These are phyloP conservation scores for Tryphoninae sp. DNA, from an alignment of 2,888 invertebrate species.

Conservation along the genomic window DNA sequence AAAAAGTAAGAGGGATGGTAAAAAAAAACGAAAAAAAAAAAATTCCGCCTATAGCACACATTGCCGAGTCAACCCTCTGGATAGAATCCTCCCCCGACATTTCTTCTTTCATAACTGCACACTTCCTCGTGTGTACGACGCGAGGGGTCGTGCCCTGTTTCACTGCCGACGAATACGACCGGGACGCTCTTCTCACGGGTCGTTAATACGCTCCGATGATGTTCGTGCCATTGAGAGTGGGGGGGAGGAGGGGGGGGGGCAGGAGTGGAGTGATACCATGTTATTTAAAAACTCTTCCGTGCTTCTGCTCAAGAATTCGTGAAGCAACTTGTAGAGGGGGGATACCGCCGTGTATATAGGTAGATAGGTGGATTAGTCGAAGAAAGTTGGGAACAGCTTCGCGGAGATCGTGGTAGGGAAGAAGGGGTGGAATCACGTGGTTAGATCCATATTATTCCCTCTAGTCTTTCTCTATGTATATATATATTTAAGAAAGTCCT, in stretches of 20 bases:
- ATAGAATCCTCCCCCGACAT: slow-evolving; percentile 30
- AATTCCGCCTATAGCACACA: slow-evolving; percentile 4
- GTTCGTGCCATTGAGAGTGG: slow-evolving; percentile 66
- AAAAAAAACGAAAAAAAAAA: slow-evolving; percentile 24
- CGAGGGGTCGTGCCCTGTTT: slow-evolving; percentile 63
- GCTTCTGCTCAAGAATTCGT: slow-evolving; percentile 36
- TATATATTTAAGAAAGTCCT: neutral
- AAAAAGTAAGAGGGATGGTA: neutral
- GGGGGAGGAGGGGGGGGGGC: neutral
- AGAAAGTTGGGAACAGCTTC: too few species aligned
- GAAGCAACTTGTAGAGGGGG: slow-evolving; percentile 1
- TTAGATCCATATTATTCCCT: neutral
- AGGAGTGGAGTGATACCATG: slow-evolving; percentile 46
- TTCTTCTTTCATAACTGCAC: slow-evolving; percentile 67
- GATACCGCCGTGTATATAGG: neutral
- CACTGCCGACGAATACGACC: slow-evolving; percentile 67
- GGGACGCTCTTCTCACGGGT: slow-evolving; percentile 73
- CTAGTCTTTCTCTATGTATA: neutral
- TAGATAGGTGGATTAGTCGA: neutral
- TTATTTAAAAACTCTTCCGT: slow-evolving; percentile 69
- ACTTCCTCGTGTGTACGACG: slow-evolving; percentile 67
- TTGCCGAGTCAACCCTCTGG: slow-evolving; percentile 22
- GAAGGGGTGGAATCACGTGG: slow-evolving; percentile 47
- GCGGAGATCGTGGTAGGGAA: slow-evolving; percentile 56
- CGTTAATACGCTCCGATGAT: slow-evolving; percentile 70